Evolutionary conservation across 2,888 invertebrate species (phyloP).

Genomic region (Drosophila formosana): DNA sequence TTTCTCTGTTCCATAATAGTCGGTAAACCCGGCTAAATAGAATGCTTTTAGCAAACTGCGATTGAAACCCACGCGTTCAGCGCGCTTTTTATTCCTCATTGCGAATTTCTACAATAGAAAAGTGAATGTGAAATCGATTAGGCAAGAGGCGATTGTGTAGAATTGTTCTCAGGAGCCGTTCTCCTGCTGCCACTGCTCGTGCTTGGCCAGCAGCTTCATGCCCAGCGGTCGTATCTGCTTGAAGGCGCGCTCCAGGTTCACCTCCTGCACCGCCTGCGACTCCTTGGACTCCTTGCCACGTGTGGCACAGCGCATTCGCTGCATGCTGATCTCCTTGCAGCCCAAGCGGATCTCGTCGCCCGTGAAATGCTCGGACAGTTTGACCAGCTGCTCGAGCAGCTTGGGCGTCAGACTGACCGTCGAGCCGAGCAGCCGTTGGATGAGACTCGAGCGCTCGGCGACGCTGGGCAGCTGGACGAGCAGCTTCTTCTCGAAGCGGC

Average conservation of each 20-base stretch:
- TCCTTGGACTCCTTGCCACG: conserved; percentile 40
- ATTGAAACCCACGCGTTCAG: too few species aligned
- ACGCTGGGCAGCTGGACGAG: conserved; percentile 91
- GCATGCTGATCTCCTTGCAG: conserved; percentile 96
- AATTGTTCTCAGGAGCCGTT: conserved; percentile 85
- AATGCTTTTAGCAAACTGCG: too few species aligned
- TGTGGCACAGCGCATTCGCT: conserved; percentile 87
- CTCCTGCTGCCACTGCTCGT: conserved; percentile 88
- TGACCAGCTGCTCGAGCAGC: conserved; percentile 85
- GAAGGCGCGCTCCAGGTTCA: conserved; percentile 74
- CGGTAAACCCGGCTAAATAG: too few species aligned
- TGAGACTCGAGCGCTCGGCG: conserved; percentile 89
- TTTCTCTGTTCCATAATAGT: too few species aligned
- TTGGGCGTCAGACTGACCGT: conserved; percentile 58
- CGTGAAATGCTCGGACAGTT: conserved; percentile 91
- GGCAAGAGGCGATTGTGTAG: too few species aligned
- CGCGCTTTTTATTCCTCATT: too few species aligned
- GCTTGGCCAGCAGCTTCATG: conserved; percentile 86
- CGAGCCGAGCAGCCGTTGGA: conserved; percentile 87
- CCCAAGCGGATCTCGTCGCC: conserved; percentile 94
- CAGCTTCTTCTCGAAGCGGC: conserved; percentile 95
- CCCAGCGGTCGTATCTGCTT: conserved; percentile 85
- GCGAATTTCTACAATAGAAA: too few species aligned
- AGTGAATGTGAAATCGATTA: too few species aligned
- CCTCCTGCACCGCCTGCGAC: conserved; percentile 31